Base-by-base conservation (phyloP, 1,140 invertebrate genomes). In the Anthonomus grandis region DNA sequence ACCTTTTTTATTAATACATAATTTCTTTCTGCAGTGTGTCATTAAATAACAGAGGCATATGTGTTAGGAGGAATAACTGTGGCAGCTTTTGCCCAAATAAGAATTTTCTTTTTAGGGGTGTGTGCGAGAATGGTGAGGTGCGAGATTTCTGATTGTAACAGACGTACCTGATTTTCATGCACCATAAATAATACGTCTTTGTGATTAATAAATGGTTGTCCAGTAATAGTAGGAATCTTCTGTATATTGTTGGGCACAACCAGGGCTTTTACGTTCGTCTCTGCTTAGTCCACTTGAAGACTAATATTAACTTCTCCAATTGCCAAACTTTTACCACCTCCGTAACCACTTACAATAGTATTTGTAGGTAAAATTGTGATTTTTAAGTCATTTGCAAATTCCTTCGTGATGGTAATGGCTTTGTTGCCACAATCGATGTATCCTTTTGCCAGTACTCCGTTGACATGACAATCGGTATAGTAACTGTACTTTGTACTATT, bases 161-260 rank as follows among this genome's bases (percentile, higher is more conserved):
- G n/a, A n/a, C n/a, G n/a, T n/a, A 31, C 27, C n/a, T 31, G 27
- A n/a, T 31, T n/a, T n/a, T 31, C n/a, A 31, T 31, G 27, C n/a
- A 31, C 27, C n/a, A 31, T 31, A 31, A 31, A 31, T 31, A 31
- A 31, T 8, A 31, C 27, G 27, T 31, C n/a, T n/a, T 52, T 18
- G n/a, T 53, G 24, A 36, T 59, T 53, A 4, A 62, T 22, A 37
- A 60, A 63, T 1, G 22, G 13, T 36, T 62, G 62, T 36, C 62
- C 62, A 46, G 62, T 34, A 24, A 64, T 56, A 15, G 62, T 25
- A 10, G 55, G 44, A 15, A 50, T 34, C 12, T 47, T 15, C 36
- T 64, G 59, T 13, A 54, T 25, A 2, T 56, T 17, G 39, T 64
- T 42, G 18, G 25, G 24, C n/a, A 64, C 54, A 19, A 64, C 39